Evolutionary conservation across 1,140 invertebrate species (phyloP).

Genomic region (Bombus waltoni): DNA sequence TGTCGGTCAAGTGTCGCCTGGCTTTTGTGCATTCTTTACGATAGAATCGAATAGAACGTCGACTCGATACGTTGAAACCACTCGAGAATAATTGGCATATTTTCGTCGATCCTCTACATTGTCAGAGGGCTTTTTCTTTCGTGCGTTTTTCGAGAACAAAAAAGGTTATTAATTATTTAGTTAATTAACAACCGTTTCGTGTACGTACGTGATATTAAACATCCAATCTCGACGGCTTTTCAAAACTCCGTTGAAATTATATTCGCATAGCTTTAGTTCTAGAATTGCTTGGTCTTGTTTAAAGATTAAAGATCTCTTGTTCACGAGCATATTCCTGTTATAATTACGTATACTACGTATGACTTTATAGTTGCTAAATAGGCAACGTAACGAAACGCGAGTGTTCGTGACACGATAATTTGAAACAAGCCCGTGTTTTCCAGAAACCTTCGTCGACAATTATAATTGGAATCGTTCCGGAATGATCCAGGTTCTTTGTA

Average conservation of each 20-base stretch:
- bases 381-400: not conserved
- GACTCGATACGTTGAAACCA: not conserved
- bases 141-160: not conserved
- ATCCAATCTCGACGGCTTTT: too few species aligned
- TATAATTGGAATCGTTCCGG: too few species aligned
- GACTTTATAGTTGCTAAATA: not conserved
- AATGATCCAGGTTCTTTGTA: not conserved
- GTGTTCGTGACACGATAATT: not conserved
- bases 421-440: not conserved
- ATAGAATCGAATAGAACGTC: not conserved
- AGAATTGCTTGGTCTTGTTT: not conserved
- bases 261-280: not conserved
- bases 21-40: not conserved
- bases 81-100: constrained; percentile 16
- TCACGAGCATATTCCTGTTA: not conserved
- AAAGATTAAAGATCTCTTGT: not conserved
- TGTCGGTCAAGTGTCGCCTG: not conserved
- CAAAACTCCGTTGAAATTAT: not conserved
- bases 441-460: not conserved
- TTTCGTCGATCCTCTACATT: not conserved
- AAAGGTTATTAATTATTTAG: not conserved
- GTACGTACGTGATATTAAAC: not conserved
- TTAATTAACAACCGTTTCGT: not conserved
- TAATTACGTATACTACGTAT: not conserved
- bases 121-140: too few species aligned